Evolutionary conservation across 2,797 vertebrate species (phyloP).

Genomic region (Tarsius wallacei): DNA sequence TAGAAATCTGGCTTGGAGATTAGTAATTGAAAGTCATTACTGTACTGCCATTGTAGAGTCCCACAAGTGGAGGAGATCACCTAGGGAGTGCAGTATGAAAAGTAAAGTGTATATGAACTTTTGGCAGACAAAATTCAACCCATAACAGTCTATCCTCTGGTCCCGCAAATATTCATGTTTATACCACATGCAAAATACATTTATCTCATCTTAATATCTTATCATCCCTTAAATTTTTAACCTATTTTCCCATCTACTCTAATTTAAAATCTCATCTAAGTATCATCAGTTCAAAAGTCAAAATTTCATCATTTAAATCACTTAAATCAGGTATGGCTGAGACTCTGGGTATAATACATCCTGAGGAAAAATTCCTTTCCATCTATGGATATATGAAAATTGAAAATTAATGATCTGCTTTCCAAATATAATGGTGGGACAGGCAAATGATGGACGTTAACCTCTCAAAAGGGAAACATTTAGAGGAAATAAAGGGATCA

Average conservation of each 20-base stretch:
- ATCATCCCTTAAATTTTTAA: not conserved
- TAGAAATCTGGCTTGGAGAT: not conserved
- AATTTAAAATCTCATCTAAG: not conserved
- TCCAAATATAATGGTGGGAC: not conserved
- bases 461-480: not conserved
- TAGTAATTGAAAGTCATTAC: not conserved
- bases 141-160: not conserved
- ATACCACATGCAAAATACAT: not conserved
- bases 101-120: not conserved
- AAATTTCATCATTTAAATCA: not conserved
- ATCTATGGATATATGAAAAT: not conserved
- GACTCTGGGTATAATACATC: not conserved
- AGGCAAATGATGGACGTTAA: not conserved
- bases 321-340: not conserved
- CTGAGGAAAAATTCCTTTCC: not conserved
- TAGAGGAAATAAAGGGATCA: not conserved
- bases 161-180: not conserved
- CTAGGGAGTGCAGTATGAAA: not conserved
- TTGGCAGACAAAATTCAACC: not conserved
- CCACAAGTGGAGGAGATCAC: not conserved
- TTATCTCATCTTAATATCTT: not conserved
- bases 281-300: not conserved
- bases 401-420: not conserved
- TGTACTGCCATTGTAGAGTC: not conserved
- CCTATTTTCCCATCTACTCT: not conserved